Evolutionary conservation across 53 echinoderm and acorn worm species (phyloP).

Genomic region (Hippasteria phrygiana): DNA sequence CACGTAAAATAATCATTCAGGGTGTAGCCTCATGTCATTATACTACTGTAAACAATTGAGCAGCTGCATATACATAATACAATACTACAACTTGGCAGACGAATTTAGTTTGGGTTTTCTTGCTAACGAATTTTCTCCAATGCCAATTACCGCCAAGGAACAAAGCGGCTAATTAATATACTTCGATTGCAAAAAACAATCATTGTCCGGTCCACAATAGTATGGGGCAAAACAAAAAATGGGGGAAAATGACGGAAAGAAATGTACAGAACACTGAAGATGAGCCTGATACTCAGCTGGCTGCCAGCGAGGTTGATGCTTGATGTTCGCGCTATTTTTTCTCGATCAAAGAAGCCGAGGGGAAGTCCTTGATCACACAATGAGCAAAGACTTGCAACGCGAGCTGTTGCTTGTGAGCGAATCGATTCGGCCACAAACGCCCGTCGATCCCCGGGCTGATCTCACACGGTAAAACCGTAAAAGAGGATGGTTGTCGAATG

Average conservation of each 20-base stretch:
- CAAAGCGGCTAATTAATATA: background rate
- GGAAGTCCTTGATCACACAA: slow-evolving; percentile 42
- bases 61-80: too few species aligned
- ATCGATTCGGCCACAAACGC: slow-evolving; percentile 26
- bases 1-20: too few species aligned
- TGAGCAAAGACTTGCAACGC: background rate
- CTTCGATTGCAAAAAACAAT: background rate
- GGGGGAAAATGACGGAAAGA: background rate
- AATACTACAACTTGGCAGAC: too few species aligned
- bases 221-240: background rate
- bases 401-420: slow-evolving; percentile 20
- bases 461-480: background rate
- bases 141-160: background rate
- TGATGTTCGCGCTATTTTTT: slow-evolving; percentile 4
- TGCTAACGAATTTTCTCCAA: background rate
- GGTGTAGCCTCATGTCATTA: too few species aligned
- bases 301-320: background rate
- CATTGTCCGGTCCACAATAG: background rate
- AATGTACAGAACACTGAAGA: background rate
- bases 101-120: too few species aligned
- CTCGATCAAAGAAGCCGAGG: slow-evolving; percentile 22
- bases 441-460: background rate
- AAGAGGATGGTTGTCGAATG: slow-evolving; percentile 7
- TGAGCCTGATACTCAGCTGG: background rate
- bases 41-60: too few species aligned